A percentile compares a stretch with the other conserved stretches of the same genome.
Evolutionary conservation across 2,888 invertebrate species (phyloP).

Genomic region (Drosophila ezoana): DNA sequence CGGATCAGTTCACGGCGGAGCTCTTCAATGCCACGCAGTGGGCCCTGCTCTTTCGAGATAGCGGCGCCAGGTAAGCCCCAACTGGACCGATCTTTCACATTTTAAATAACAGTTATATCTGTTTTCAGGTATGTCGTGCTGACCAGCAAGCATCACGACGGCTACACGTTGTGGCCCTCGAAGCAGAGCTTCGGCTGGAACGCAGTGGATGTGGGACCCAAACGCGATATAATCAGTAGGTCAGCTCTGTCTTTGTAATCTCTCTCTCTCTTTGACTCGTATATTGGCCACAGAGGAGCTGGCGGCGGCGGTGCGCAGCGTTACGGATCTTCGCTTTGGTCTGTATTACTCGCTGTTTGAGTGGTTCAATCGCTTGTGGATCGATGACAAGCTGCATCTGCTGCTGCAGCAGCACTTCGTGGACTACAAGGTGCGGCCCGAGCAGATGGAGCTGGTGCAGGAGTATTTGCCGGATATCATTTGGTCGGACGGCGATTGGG

Average conservation of each 20-base stretch:
- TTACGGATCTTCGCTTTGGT: conserved; percentile 90
- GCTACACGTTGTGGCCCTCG: conserved; percentile 94
- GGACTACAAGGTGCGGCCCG: conserved; percentile 90
- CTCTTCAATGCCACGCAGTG: conserved; percentile 94
- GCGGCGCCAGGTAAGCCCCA: conserved; percentile 91
- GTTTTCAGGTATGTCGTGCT: conserved; percentile 90
- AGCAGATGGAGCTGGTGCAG: conserved; percentile 91
- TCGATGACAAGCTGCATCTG: conserved; percentile 88
- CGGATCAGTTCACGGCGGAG: conserved; percentile 94
- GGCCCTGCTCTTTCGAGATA: conserved; percentile 92
- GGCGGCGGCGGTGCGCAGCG: conserved; percentile 88
- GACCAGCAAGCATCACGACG: conserved; percentile 96
- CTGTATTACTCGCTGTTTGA: conserved; percentile 94
- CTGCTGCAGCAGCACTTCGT: conserved; percentile 89
- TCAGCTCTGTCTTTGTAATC: neutral
- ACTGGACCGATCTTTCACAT: neutral
- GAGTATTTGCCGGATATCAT: conserved; percentile 91
- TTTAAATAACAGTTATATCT: neutral
- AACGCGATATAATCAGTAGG: conserved; percentile 90
- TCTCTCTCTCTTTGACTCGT: neutral
- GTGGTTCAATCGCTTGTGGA: conserved; percentile 94
- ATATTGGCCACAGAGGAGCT: conserved; percentile 86
- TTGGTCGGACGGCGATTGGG: conserved; percentile 99
- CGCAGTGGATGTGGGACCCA: conserved; percentile 91
- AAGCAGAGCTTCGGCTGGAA: conserved; percentile 94